Evolutionary conservation across 2,797 vertebrate species (phyloP).

Genomic region (Crossoptilon crossoptilon): DNA sequence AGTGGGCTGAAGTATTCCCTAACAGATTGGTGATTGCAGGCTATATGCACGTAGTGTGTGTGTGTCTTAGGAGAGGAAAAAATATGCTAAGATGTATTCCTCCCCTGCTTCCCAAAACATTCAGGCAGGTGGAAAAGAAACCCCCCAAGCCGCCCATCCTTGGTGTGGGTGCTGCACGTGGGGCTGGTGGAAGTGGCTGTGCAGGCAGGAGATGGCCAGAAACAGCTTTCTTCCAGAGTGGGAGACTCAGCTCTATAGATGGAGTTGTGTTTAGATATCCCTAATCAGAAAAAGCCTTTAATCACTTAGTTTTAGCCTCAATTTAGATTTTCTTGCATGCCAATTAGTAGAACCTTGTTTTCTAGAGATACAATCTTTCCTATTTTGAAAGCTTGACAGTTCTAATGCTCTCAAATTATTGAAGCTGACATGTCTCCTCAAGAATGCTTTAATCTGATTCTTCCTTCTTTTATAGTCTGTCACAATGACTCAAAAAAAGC

Average conservation of each 20-base stretch:
- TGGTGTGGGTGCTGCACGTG: too few relatives aligned
- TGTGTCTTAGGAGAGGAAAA: background rate
- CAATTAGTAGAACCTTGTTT: slow-evolving; percentile 63
- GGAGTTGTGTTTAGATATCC: background rate
- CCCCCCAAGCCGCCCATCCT: too few relatives aligned
- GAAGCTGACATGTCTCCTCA: slow-evolving; percentile 43
- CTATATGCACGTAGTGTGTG: background rate
- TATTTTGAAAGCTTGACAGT: slow-evolving; percentile 65
- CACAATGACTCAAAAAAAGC: background rate
- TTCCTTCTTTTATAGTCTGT: slow-evolving; percentile 34
- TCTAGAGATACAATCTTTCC: slow-evolving; percentile 43
- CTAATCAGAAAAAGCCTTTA: background rate
- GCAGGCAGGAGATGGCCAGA: rapidly evolving
- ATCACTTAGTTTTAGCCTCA: background rate
- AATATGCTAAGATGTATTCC: background rate
- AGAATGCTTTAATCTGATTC: slow-evolving; percentile 50
- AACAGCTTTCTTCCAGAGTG: rapidly evolving
- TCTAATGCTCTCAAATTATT: slow-evolving; percentile 46
- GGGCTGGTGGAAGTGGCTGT: rapidly evolving
- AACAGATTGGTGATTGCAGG: rapidly evolving
- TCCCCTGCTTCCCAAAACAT: background rate
- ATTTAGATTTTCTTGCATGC: background rate
- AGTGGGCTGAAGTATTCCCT: background rate
- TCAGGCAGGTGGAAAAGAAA: rapidly evolving
- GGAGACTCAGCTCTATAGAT: background rate